Evolutionary conservation across 2,797 vertebrate genomes (phyloP).

Genomic region (Gephyroberyx darwinii): DNA sequence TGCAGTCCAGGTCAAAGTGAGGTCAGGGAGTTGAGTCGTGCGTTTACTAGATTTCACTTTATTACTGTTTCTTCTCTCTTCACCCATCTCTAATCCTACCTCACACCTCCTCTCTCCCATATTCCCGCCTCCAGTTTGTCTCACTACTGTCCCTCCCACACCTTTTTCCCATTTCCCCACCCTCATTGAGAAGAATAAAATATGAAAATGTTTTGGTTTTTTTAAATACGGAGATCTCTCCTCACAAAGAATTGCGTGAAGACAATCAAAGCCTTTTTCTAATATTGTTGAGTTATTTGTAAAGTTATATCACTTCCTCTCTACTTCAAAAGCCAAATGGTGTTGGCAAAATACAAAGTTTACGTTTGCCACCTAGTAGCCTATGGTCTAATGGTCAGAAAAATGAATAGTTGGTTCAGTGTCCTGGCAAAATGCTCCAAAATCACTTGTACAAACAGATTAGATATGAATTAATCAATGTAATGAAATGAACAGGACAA

Average conservation of each 20-base stretch:
- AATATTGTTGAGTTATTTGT: slow-evolving; percentile 59
- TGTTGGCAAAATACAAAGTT: slow-evolving; percentile 29
- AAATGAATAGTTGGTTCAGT: slow-evolving; percentile 31
- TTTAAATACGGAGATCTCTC: slow-evolving; percentile 49
- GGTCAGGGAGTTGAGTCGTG: slow-evolving; percentile 45
- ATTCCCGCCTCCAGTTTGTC: slow-evolving; percentile 14
- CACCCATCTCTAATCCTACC: slow-evolving; percentile 45
- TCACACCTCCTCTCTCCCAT: slow-evolving; percentile 38
- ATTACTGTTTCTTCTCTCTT: slow-evolving; percentile 45
- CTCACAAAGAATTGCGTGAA: slow-evolving; percentile 76
- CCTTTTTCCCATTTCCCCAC: slow-evolving; percentile 31
- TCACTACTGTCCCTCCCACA: slow-evolving; percentile 21
- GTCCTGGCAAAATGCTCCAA: slow-evolving; percentile 36
- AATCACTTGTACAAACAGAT: slow-evolving; percentile 20
- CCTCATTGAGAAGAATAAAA: slow-evolving; percentile 32
- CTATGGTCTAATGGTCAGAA: slow-evolving; percentile 34
- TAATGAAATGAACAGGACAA: slow-evolving; percentile 5
- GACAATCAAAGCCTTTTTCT: slow-evolving; percentile 79
- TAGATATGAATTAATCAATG: slow-evolving; percentile 34
- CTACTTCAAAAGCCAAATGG: slow-evolving; percentile 58
- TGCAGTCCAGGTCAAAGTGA: slow-evolving; percentile 49
- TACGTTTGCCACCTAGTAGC: slow-evolving; percentile 37
- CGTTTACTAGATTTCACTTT: slow-evolving; percentile 68
- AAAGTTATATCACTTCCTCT: slow-evolving; percentile 62
- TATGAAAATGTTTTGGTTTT: slow-evolving; percentile 38